These are phyloP conservation scores for Neogobius melanostomus DNA, from an alignment of 2,113 vertebrate species.

Conservation along the genomic window DNA sequence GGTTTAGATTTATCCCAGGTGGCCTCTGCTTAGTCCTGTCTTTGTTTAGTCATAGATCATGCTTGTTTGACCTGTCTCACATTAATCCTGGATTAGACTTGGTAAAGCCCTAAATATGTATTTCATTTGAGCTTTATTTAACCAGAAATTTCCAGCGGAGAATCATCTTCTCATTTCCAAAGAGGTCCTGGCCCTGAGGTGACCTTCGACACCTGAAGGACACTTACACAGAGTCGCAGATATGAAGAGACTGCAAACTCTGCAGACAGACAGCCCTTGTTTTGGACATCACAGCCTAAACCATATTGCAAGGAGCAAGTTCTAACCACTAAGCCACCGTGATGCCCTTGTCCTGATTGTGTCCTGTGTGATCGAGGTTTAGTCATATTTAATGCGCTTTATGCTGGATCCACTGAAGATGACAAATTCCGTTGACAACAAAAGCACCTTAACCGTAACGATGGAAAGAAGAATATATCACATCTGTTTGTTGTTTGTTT, in stretches of 20 bases:
- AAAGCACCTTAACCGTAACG: constrained; percentile 36
- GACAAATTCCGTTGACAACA: constrained; percentile 6
- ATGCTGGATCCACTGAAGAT: no score
- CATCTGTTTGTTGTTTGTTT: constrained; percentile 72
- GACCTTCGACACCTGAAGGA: neutral
- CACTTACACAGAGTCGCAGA: neutral
- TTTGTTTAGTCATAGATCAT: neutral
- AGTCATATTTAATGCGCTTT: no score
- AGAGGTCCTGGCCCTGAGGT: neutral
- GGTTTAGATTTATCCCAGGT: neutral
- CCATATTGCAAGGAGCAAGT: neutral
- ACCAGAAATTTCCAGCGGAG: no score
- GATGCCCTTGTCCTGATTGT: neutral
- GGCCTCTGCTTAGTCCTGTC: neutral
- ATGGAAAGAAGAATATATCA: constrained; percentile 59
- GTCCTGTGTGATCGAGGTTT: no score
- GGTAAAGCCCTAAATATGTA: neutral
- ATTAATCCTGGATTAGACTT: neutral
- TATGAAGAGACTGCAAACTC: neutral
- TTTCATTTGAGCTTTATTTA: no score
- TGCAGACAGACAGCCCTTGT: neutral
- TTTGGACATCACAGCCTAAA: no score
- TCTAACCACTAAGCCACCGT: neutral
- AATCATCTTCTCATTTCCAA: neutral
- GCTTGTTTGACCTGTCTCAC: neutral